These are phyloP conservation scores for Coptodon rendalli DNA, from an alignment of 2,113 vertebrate genomes.

Conservation along the genomic window DNA sequence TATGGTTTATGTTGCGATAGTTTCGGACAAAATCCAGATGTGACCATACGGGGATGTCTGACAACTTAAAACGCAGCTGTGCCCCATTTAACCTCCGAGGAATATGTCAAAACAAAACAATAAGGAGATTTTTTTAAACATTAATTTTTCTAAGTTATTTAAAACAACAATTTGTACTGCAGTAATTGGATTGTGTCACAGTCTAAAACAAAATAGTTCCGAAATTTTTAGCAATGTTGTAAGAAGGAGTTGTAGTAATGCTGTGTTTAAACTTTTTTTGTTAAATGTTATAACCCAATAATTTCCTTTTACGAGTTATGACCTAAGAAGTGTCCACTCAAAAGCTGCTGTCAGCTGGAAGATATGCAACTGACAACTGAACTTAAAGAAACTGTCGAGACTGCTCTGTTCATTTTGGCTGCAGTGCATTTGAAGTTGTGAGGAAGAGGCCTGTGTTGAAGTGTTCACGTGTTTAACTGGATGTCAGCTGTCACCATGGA, in stretches of 20 bases:
- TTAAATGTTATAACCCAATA: not conserved
- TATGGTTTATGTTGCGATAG: not conserved
- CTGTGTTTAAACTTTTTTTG: not conserved
- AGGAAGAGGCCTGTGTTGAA: not conserved
- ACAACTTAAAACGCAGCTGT: not conserved
- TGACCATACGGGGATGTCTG: not conserved
- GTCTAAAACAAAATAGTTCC: not conserved
- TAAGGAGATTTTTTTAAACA: not conserved
- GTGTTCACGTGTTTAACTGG: not conserved
- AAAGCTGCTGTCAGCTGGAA: rapidly evolving
- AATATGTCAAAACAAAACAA: not conserved
- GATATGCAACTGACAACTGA: not conserved
- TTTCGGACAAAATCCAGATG: not conserved
- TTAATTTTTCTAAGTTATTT: rapidly evolving
- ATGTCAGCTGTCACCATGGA: not conserved
- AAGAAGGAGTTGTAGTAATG: not conserved
- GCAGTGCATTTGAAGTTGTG: not conserved
- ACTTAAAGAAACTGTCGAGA: rapidly evolving
- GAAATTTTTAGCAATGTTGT: not conserved
- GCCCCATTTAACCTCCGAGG: not conserved
- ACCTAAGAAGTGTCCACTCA: not conserved
- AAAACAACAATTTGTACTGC: not conserved
- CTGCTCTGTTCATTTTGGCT: not conserved
- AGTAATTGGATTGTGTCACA: not conserved
- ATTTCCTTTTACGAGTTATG: not conserved